phyloP scores from a whole-genome alignment of 37 sponge, comb jelly and placozoan species.

The Halichondria panicea region DNA sequence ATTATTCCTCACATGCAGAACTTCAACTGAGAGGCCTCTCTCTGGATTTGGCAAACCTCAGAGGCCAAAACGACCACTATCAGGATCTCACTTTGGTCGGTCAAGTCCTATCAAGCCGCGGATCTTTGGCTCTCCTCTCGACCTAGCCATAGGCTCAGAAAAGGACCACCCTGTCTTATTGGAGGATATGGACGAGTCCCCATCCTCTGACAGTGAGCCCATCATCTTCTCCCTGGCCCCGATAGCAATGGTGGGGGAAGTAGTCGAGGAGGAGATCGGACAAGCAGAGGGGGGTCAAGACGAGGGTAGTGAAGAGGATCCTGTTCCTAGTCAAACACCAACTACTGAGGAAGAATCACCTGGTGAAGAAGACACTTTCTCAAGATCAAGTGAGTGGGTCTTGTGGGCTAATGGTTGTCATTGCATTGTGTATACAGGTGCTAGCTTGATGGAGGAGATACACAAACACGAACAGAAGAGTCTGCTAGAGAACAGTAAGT shows the following conservation, averaged over 20 bases:
- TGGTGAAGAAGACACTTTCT: slow-evolving; percentile 11
- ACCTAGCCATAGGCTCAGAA: slow-evolving; percentile 1
- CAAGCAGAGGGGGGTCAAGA: not conserved
- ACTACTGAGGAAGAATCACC: not conserved
- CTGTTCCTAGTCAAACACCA: not conserved
- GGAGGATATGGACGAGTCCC: not conserved
- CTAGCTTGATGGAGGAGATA: slow-evolving; percentile 49
- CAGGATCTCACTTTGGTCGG: slow-evolving; percentile 12
- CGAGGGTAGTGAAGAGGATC: not conserved
- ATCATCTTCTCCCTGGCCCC: not conserved
- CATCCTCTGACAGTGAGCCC: not conserved
- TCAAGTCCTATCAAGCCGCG: not conserved
- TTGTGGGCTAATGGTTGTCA: too few species aligned
- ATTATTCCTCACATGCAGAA: not conserved
- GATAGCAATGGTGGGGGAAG: not conserved
- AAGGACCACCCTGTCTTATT: slow-evolving; percentile 3
- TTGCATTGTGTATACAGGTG: slow-evolving; percentile 31
- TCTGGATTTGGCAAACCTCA: not conserved
- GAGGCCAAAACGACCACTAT: slow-evolving; percentile 1
- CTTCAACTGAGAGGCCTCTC: too few species aligned
- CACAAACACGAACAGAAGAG: not conserved
- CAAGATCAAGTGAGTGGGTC: slow-evolving; percentile 29
- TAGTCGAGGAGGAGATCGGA: not conserved
- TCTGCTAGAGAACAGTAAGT: slow-evolving; percentile 8
- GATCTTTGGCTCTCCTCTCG: not conserved